phyloP scores from a whole-genome alignment of 2,113 vertebrate genomes.

The Puntigrus tetrazona region DNA sequence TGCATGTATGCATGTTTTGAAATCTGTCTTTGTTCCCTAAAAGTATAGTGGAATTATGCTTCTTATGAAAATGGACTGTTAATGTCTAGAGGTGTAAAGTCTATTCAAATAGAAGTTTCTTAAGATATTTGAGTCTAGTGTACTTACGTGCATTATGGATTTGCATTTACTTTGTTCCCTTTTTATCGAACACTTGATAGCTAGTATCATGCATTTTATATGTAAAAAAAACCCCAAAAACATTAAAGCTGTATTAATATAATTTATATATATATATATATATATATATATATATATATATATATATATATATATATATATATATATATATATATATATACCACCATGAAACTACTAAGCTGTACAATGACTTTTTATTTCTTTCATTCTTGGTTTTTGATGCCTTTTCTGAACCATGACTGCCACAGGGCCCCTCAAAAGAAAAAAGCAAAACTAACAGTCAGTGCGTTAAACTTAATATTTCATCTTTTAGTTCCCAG shows the following conservation, averaged over 20 bases:
- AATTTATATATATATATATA: not conserved
- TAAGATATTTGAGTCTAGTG: not conserved
- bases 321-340: not conserved
- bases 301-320: not conserved
- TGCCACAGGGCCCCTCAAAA: not conserved
- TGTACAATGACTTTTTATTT: not conserved
- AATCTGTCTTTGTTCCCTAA: constrained; percentile 18
- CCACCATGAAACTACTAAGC: not conserved
- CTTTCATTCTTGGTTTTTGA: not conserved
- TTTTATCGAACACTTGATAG: not conserved
- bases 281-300: not conserved
- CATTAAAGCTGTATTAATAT: not conserved
- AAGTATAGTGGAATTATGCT: constrained; percentile 27
- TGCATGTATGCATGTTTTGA: not conserved
- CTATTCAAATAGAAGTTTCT: not conserved
- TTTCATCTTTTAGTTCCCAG: not conserved
- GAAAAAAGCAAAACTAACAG: not conserved
- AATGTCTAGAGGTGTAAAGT: not conserved
- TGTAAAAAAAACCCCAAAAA: not conserved
- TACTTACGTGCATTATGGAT: not conserved
- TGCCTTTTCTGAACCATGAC: not conserved
- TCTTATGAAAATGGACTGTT: constrained; percentile 18
- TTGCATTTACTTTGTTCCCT: not conserved
- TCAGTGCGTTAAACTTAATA: not conserved
- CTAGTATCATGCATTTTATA: not conserved